Conservation (phyloP, 2,797 vertebrate species). For the Emydoidea blandingii region DNA sequence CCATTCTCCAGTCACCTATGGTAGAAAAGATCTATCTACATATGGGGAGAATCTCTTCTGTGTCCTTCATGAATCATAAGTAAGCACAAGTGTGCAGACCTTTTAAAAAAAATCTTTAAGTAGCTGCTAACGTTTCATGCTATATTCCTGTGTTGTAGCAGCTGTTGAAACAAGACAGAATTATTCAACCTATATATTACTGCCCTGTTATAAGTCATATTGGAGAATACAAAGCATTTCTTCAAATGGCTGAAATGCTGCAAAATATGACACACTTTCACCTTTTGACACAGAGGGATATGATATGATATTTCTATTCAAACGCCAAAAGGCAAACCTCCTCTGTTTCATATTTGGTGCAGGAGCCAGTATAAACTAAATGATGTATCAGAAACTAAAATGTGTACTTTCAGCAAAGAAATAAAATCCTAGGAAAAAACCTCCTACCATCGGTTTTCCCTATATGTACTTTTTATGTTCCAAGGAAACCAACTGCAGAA, state of each 20-base stretch:
- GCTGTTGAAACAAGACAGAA: not conserved
- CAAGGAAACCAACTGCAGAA: not conserved
- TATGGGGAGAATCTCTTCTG: not conserved
- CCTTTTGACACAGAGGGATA: not conserved
- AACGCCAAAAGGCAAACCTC: not conserved
- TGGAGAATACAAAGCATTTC: not conserved
- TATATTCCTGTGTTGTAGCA: not conserved
- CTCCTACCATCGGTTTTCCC: not conserved
- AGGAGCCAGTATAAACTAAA: not conserved
- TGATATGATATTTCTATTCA: not conserved
- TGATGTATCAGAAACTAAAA: slow-evolving; percentile 11
- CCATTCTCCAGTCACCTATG: not conserved
- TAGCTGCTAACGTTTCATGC: not conserved
- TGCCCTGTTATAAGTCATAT: not conserved
- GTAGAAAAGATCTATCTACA: not conserved
- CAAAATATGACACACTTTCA: not conserved
- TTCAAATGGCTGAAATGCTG: not conserved
- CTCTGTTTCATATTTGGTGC: not conserved
- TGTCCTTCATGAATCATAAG: not conserved
- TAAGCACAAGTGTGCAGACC: not conserved
- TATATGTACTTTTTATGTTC: not conserved
- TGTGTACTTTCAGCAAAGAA: not conserved
- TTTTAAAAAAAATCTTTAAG: slow-evolving; percentile 4
- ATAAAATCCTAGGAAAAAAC: slow-evolving; percentile 7
- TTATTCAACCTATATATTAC: not conserved